Base-by-base conservation (phyloP, 2,113 vertebrate species). In the Pterocles gutturalis region DNA sequence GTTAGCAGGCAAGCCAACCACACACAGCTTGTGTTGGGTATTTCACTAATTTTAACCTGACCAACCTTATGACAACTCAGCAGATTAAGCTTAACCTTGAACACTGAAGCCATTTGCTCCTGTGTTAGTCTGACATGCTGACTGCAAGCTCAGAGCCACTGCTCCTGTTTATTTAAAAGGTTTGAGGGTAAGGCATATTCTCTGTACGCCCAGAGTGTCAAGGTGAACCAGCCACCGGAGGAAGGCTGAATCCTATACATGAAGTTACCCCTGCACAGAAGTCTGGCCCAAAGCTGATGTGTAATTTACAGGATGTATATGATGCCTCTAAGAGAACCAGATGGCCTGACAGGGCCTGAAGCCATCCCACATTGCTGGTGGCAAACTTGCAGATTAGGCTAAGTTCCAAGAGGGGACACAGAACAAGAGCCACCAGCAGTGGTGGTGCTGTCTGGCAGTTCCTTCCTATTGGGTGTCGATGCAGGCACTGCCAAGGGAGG, bases 401-500 rank as follows among this genome's bases (percentile, higher is more conserved):
- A 71, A 73, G 36, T 13, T 31, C 25, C 20, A n/a, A 38, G 20
- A 26, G 28, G 58, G 28, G 17, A 58, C 2, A 4, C 15, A 36
- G 20, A 34, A 11, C 48, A 38, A 54, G 46, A 43, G 34, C 11
- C 45, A n/a, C 24, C 49, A 36, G 49, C 62, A 54, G n/a, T 3
- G 11, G 19, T 49, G 41, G 20, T 13, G 13, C 29, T 11, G 5
- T 41, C 46, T 13, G 60, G n/a, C 36, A 54, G 19, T 31, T 45
- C 72, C 33, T 11, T 75, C 61, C 25, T 5, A 0, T 3, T 0
- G 31, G 8, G 6, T n/a, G 16, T 17, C 5, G 1, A 11, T 10
- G 72, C 16, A 41, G 17, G 8, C 21, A 8, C 7, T 38, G n/a
- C 18, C 25, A 34, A 64, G 24, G 4, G 26, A 10, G 26, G 41